These are phyloP conservation scores for Myioborus miniatus DNA, from an alignment of 2,797 vertebrate species.

Conservation along the genomic window DNA sequence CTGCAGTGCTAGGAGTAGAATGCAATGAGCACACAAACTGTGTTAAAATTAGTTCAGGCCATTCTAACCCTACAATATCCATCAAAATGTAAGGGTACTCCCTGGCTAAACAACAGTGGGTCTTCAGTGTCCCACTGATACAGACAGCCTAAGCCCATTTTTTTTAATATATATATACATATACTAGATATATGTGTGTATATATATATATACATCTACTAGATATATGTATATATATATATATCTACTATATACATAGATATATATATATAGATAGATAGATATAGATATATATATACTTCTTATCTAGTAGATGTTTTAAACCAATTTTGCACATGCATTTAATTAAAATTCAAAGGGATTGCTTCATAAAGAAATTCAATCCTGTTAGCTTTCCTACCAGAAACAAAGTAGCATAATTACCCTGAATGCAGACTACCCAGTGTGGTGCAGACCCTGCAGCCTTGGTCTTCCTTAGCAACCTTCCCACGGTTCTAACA, in stretches of 20 bases:
- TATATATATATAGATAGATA: no score
- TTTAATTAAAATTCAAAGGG: not conserved
- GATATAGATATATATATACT: not conserved
- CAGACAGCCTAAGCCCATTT: not conserved
- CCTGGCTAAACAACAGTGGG: not conserved
- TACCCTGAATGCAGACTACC: not conserved
- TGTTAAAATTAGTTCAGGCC: fast-evolving
- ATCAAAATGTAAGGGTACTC: not conserved
- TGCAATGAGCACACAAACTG: not conserved
- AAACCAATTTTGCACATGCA: not conserved
- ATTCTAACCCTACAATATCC: not conserved
- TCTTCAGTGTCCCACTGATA: not conserved
- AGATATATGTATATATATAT: no score
- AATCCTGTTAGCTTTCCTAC: not conserved
- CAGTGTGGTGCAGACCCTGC: not conserved
- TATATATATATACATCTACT: no score
- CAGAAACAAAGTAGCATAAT: not conserved
- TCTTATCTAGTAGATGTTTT: not conserved
- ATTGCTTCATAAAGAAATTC: not conserved
- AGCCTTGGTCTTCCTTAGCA: not conserved
- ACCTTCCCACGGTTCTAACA: not conserved
- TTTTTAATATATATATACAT: no score
- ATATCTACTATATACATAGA: no score
- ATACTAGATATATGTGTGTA: not conserved
- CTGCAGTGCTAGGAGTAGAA: not conserved